A percentile compares a stretch with the other conserved stretches of the same genome.
These are phyloP conservation scores for Lucinisca nassula DNA, from an alignment of 2,888 invertebrate species.

Conservation along the genomic window DNA sequence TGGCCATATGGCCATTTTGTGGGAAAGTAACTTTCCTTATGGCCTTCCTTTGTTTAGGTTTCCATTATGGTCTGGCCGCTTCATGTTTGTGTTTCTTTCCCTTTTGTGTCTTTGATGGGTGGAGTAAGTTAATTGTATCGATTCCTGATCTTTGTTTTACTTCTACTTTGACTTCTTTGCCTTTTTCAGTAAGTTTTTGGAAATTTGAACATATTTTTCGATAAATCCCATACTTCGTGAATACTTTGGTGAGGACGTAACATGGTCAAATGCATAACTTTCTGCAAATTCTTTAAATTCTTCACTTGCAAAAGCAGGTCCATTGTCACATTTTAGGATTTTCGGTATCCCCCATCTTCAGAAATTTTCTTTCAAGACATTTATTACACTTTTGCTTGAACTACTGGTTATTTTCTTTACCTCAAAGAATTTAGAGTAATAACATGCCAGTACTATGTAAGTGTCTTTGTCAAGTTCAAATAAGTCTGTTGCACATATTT, in stretches of 20 bases:
- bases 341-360: not conserved
- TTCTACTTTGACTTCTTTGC: no score
- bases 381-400: not conserved
- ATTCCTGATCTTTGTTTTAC: no score
- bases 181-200: not conserved
- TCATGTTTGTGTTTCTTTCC: no score
- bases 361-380: not conserved
- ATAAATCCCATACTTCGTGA: not conserved
- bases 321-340: not conserved
- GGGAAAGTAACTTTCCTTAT: no score
- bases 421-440: not conserved
- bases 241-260: not conserved
- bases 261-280: not conserved
- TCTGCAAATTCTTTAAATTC: not conserved
- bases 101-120: no score
- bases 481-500: not conserved
- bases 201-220: not conserved
- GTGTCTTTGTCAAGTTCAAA: conserved; percentile 8
- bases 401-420: not conserved
- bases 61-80: no score
- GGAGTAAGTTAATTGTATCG: no score
- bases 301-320: not conserved
- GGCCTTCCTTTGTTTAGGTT: no score
- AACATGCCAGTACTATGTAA: not conserved
- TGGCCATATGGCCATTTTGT: no score